Evolutionary conservation across 2,888 invertebrate genomes (phyloP), one percentile per base, ranked within the genome.

Genomic region (Junonia oenone): DNA sequence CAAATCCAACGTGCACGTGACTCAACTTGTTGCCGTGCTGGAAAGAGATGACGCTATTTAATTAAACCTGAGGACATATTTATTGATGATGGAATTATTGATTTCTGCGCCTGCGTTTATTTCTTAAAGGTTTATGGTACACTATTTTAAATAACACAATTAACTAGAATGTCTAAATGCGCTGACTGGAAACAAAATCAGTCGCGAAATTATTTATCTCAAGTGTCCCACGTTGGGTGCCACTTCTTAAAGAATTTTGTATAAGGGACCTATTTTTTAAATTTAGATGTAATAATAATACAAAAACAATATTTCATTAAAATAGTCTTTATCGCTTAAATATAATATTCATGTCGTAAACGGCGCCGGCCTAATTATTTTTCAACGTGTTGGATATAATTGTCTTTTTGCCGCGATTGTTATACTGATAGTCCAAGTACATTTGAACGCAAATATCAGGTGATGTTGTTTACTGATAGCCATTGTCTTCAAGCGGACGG

Each of bases 11-110:
- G 71, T 72, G 87, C 88, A 88, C 89, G 88, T 89, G 89, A 87
- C 83, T 75, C 83, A 81, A 89, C 89, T 89, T 89, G 89, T 90
- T 89, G 88, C 89, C 81, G 75, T 66, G 69, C 71, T 71, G 72
- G 37, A 54, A 54, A 22, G 53, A 38, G 51, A 46, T 27, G 43
- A 37, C 22, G 46, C 14, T 27, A 45, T 29, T 45, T 47, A 40
- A 50, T 58, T 55, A 51, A 40, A 31, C 43, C 29, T 51, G 38
- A 40, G 46, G 46, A 26, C 33, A 51, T 47, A 40, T 51, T 43
- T 35, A 14, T 51, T 37, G 19, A 22, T 14, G 4, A 19, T n/a
- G 9, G 9, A 14, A 26, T 8, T 31, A 48, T 47, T 26, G 47
- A 47, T 54, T 31, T 14, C 11, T 54, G 53, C 53, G 31, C 47